Evolutionary conservation across 2,113 vertebrate species (phyloP), one percentile per base, ranked within the genome.

Genomic region (Apodemus sylvaticus): DNA sequence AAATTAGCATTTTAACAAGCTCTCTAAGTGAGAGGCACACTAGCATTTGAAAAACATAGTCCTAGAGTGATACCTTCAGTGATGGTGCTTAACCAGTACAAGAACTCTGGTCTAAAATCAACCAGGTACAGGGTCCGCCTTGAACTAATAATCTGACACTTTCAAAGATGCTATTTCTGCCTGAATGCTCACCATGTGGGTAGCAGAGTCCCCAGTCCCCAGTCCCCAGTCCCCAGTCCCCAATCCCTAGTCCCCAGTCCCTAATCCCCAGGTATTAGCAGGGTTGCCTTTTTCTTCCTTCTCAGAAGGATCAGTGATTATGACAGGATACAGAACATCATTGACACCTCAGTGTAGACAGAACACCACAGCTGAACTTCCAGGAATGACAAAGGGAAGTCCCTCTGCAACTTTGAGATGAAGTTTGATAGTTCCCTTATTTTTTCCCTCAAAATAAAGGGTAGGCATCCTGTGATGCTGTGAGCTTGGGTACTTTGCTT

Each of bases 291-390:
- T 97, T 90, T 96, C 97, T 96, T 55, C 94, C 96, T 95, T 96
- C 96, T 92, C 91, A 96, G 91, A 98, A 95, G 97, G 93, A 83
- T 70, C n/a, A 17, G 91, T 97, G 98, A 98, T 96, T 95, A 87
- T 96, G 97, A 98, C 98, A 95, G 96, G 97, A 98, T 94, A 97
- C 92, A 98, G 97, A 97, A 98, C 96, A 97, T 97, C 85, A 93
- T 98, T 98, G 98, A 96, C 86, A 98, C 66, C 97, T 31, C 20
- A 93, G 90, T 85, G 91, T 96, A 60, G 96, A 98, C 92, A 77
- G 97, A 96, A 95, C 70, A 96, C 97, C 97, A 96, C 94, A 98
- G 97, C 90, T 95, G 92, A 98, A 94, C 90, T 45, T 98, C 86
- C 92, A 92, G 96, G 76, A 97, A 94, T 55, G 73, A 90, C 83